Evolutionary conservation across 2,797 vertebrate species (phyloP), one percentile per base, ranked within the genome.

Genomic region (Ptychadena robeensis): DNA sequence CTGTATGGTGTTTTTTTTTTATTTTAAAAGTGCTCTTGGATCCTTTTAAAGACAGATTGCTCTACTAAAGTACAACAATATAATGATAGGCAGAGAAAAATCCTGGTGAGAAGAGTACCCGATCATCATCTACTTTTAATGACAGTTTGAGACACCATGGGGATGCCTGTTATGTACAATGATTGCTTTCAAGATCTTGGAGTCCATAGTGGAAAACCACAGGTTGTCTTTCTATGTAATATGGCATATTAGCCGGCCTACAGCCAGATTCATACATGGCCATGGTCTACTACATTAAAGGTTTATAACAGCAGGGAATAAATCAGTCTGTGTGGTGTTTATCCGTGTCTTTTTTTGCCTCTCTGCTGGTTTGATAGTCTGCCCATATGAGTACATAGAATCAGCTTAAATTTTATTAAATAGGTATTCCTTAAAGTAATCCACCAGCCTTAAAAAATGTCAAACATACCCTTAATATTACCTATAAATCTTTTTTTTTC

Each of bases 121-220:
- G 32, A 48, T 73, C 40, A 59, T 59, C 71, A 53, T 53, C 44
- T 53, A 53, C 44, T 22, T 53, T 59, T 57, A 73, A 73, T 73
- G 48, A 73, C 53, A 59, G 44, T 59, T 18, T 59, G 31, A 59
- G 31, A 59, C 32, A 30, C 48, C 7, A 22, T 35, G n/a, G 48
- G 48, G 48, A 31, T 34, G 7, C 4, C 10, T n/a, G 30, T 59
- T 73, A 59, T 73, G 44, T 59, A 4, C 57, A 12, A 32, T 59
- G 71, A 59, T 57, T 73, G 18, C 71, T 71, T 71, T 38, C 38
- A 71, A 48, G 27, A 44, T 12, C 14, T 5, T 59, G 15, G 9
- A 57, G 71, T 11, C 28, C 40, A 73, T 73, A 57, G 28, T 53
- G 71, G 7, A 22, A 59, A 57, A 59, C 71, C 32, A 32, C 71